A percentile compares a stretch with the other conserved stretches of the same genome.
Evolutionary conservation across 2,797 vertebrate genomes (phyloP).

Genomic region (Ambastaia sidthimunki): DNA sequence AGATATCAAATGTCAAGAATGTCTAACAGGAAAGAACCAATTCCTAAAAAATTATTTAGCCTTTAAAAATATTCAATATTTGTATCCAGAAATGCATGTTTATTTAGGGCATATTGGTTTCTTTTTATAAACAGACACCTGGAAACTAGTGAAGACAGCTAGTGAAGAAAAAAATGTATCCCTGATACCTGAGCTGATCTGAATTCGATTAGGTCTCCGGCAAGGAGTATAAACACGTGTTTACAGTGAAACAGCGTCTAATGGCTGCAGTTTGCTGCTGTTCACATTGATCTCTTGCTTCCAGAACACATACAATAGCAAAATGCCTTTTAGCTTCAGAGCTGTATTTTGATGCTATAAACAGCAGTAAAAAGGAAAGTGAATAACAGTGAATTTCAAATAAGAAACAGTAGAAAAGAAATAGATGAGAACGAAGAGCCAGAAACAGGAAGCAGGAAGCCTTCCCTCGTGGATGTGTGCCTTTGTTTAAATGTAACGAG

Average conservation of each 20-base stretch:
- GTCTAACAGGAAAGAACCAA: not conserved
- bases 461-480: not conserved
- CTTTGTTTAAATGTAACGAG: constrained; percentile 23
- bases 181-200: constrained; percentile 12
- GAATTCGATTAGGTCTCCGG: constrained; percentile 42
- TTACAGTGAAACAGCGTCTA: constrained; percentile 70
- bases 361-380: constrained; percentile 69
- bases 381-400: constrained; percentile 63
- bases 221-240: constrained; percentile 62
- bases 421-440: constrained; percentile 27
- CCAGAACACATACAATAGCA: constrained; percentile 57
- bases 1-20: not conserved
- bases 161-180: not conserved
- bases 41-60: not conserved
- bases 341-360: constrained; percentile 65
- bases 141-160: not conserved
- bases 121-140: not conserved
- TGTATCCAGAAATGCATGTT: not conserved
- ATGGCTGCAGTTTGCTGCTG: constrained; percentile 63
- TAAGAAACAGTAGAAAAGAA: constrained; percentile 29
- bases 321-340: constrained; percentile 60
- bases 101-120: not conserved
- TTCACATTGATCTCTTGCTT: constrained; percentile 72
- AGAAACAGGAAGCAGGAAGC: constrained; percentile 35
- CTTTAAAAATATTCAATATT: not conserved